Evolutionary conservation across 2,113 vertebrate species (phyloP).

Genomic region (Otis tarda): DNA sequence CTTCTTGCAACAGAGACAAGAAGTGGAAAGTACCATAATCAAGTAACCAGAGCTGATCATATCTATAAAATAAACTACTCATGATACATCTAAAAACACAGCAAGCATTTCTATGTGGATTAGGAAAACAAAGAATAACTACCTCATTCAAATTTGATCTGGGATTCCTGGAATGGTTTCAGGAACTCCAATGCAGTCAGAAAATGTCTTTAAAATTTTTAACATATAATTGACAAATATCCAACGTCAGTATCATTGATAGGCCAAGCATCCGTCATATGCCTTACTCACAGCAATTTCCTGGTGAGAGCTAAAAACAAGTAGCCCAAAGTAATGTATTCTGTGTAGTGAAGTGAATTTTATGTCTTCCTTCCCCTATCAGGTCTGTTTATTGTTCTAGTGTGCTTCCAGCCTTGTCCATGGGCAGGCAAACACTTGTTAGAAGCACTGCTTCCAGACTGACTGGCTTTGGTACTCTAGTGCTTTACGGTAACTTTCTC

Average conservation of each 20-base stretch:
- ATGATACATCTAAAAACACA: neutral
- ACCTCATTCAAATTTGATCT: neutral
- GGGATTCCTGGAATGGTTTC: neutral
- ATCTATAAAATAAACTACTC: neutral
- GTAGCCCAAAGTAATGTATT: neutral
- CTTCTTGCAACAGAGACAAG: neutral
- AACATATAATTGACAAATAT: neutral
- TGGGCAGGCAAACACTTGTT: neutral
- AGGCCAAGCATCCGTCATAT: neutral
- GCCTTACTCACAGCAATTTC: neutral
- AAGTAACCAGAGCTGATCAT: neutral
- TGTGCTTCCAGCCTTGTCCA: neutral
- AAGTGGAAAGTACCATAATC: neutral
- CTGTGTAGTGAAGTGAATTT: neutral
- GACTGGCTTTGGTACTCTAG: neutral
- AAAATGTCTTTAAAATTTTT: neutral
- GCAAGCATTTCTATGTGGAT: neutral
- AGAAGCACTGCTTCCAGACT: conserved; percentile 22
- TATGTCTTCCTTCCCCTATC: neutral
- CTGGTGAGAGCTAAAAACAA: neutral
- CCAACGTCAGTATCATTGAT: rapidly evolving
- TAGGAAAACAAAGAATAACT: neutral
- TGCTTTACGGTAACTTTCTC: neutral
- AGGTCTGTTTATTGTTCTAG: neutral
- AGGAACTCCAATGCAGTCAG: neutral